A percentile compares a stretch with the other conserved stretches of the same genome.
Evolutionary conservation across 2,797 vertebrate species (phyloP).

Genomic region (Enteromius argenteus): DNA sequence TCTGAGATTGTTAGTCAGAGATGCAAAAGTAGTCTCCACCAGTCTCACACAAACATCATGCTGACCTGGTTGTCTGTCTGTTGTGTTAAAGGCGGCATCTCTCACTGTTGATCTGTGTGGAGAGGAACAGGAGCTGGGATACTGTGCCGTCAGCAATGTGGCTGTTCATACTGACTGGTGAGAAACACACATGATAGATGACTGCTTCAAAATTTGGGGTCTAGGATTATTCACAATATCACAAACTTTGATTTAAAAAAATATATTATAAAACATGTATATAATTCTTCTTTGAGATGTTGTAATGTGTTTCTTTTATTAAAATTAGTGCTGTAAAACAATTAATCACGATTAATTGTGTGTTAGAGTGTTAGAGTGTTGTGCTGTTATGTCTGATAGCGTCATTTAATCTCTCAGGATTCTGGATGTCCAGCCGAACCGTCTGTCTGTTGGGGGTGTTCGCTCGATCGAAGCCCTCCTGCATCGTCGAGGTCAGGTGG

Average conservation of each 20-base stretch:
- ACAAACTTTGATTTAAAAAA: not conserved
- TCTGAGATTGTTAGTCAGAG: not conserved
- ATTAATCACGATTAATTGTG: no score
- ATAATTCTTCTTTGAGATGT: not conserved
- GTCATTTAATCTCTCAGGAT: slow-evolving; percentile 79
- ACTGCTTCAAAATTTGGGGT: not conserved
- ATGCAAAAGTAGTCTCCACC: not conserved
- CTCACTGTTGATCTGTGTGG: slow-evolving; percentile 94
- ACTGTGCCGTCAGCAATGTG: slow-evolving; percentile 93
- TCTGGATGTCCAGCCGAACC: slow-evolving; percentile 94
- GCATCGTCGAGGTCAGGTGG: slow-evolving; percentile 90
- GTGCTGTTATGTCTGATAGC: slow-evolving; percentile 52
- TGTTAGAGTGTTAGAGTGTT: no score
- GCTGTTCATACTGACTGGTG: slow-evolving; percentile 94
- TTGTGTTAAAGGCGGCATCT: slow-evolving; percentile 86
- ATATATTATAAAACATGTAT: not conserved
- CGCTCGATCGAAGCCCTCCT: slow-evolving; percentile 89
- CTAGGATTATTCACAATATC: not conserved
- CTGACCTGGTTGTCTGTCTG: slow-evolving; percentile 15
- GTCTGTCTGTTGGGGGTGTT: slow-evolving; percentile 94
- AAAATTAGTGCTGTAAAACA: no score
- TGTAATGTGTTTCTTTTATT: not conserved
- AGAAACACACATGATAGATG: slow-evolving; percentile 56
- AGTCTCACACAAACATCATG: not conserved
- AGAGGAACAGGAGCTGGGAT: slow-evolving; percentile 92